These are phyloP conservation scores for Xanthia togata DNA, from an alignment of 2,888 invertebrate genomes.

Conservation along the genomic window DNA sequence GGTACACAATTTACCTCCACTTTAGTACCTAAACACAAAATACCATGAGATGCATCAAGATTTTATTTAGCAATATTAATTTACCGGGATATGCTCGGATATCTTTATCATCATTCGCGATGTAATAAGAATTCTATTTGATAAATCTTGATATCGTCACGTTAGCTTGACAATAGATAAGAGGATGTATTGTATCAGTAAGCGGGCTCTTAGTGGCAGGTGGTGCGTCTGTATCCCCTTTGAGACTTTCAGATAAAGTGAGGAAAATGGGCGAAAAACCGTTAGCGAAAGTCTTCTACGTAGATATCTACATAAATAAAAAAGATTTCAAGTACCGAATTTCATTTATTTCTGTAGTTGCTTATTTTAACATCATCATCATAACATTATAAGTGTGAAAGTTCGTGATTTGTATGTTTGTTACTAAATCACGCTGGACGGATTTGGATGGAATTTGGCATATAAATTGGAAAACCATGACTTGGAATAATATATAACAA, in stretches of 20 bases:
- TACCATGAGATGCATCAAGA: background rate
- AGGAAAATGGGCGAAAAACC: slow-evolving; percentile 26
- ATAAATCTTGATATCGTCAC: slow-evolving; percentile 22
- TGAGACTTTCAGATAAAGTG: slow-evolving; percentile 50
- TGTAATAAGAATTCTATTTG: slow-evolving; percentile 3
- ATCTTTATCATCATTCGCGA: background rate
- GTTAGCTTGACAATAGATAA: slow-evolving; percentile 39
- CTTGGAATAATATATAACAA: background rate
- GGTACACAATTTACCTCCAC: background rate
- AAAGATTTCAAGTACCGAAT: slow-evolving; percentile 5
- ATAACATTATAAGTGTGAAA: background rate
- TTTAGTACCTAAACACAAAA: background rate
- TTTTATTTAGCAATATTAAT: background rate
- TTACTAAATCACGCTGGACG: background rate
- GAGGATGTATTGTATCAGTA: slow-evolving; percentile 43
- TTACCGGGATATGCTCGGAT: background rate
- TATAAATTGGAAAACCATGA: background rate
- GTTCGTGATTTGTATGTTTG: background rate
- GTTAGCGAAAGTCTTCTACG: slow-evolving; percentile 10
- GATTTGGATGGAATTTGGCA: background rate
- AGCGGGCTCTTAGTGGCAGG: slow-evolving; percentile 38
- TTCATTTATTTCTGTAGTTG: background rate
- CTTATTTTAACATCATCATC: background rate
- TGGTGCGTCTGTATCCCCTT: slow-evolving; percentile 33
- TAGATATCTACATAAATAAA: slow-evolving; percentile 9